Evolutionary conservation across 2,797 vertebrate species (phyloP), one percentile per base, ranked within the genome.

Genomic region (Neostethus bicornis): DNA sequence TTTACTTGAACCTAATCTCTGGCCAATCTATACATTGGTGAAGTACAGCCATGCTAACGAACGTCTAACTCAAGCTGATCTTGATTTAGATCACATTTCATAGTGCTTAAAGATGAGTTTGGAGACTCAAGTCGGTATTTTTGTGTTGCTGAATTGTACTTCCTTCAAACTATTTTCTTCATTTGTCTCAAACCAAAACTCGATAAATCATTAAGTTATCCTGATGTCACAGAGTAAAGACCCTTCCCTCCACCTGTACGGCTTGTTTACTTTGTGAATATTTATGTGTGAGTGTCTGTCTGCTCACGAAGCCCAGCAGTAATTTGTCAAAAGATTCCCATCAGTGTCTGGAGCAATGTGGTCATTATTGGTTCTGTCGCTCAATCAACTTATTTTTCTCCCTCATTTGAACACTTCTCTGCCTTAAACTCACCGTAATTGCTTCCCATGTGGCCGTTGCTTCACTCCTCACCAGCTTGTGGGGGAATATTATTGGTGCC

Each of bases 371-470:
- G 53, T 47, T 61, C 61, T 66, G 72, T 78, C 81, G 60, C 75
- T 75, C 80, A 80, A 80, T 82, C 73, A 75, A 54, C 63, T n/a
- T 46, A 20, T 56, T 72, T 51, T 54, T 37, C 23, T 52, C 51
- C 37, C 51, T 66, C 46, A 43, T 73, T 74, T 70, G 26, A 74
- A 73, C 67, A 57, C 59, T 66, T 75, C 54, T 29, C 38, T 4
- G 46, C 64, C 74, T 66, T 68, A 73, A 79, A 65, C 72, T 46
- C 9, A 6, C 14, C 16, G 8, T 90, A 87, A 91, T 90, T 80
- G 81, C 84, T 47, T 86, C 84, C 82, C 80, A 59, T 67, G 84
- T 41, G 84, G 71, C 64, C 20, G 50, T 13, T 24, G 56, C 50
- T 68, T 61, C 64, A 55, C 71, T 70, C 75, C 57, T 72, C 68